Conservation (phyloP, 2,113 vertebrate species). For the Notiomystis cincta region DNA sequence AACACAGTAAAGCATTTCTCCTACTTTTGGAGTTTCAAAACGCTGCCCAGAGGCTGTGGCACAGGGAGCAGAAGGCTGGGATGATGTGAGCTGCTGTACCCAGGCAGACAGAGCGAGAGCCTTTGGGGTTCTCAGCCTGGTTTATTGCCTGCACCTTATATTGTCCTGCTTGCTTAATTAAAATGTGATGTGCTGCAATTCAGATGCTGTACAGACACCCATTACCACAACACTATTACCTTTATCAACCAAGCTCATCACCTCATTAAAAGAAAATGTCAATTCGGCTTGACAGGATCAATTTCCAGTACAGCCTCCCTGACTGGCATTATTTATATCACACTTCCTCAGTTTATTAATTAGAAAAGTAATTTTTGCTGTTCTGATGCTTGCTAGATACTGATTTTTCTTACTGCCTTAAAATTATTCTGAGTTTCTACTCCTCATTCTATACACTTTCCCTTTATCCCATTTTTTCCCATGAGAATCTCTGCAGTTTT, state of each 20-base stretch:
- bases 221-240: not conserved
- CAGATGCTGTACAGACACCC: not conserved
- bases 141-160: not conserved
- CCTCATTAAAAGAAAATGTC: slow-evolving; percentile 7
- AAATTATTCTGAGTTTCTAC: not conserved
- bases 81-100: not conserved
- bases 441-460: not conserved
- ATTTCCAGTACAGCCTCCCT: not conserved
- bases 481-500: not conserved
- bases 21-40: not conserved
- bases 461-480: not conserved
- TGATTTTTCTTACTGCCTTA: not conserved
- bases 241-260: not conserved
- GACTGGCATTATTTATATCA: not conserved
- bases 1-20: not conserved
- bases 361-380: not conserved
- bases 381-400: not conserved
- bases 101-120: too few species aligned
- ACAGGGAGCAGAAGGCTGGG: not conserved
- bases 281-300: not conserved
- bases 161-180: not conserved
- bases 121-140: not conserved
- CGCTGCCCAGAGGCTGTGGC: rapidly evolving
- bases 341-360: not conserved
- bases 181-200: not conserved